Base-by-base conservation (phyloP, 2,797 vertebrate species). In the Momotus momota region DNA sequence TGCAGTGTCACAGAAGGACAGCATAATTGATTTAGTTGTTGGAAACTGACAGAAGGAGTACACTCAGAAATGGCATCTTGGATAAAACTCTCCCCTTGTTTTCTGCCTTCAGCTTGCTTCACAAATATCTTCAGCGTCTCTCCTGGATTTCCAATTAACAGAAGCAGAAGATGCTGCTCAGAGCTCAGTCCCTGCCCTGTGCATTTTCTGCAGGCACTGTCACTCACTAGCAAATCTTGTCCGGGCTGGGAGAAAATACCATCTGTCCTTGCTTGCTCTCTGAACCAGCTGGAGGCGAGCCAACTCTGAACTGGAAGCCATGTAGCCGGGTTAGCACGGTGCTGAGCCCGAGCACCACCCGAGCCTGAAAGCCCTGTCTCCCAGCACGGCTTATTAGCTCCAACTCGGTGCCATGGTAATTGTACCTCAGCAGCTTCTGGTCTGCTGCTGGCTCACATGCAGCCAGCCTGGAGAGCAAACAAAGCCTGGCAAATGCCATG, bases 381-480 rank as follows among this genome's bases (percentile, higher is more conserved):
- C n/a, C 91, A 94, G 85, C 82, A 93, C 91, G 93, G 82, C 51
- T 96, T 88, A 96, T 90, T 86, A 95, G 80, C 62, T 95, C 61
- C 64, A 61, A 62, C 82, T 84, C 93, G 69, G 94, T 79, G 93
- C 77, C 92, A 88, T 1, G 6, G 69, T 96, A 95, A 93, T 94
- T 94, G 94, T 29, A 62, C 82, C 62, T 92, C 54, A 1, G 90
- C 72, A 93, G 93, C 87, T 90, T 95, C 84, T 94, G 77, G 14
- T 65, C 90, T 78, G 58, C 49, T 78, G 65, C 77, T 91, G 95
- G 82, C 88, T 81, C 54, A 7, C 19, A 14, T 72, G 72, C 88
- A 93, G 87, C 25, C 71, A 87, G 52, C 64, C 79, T 87, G 79
- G 51, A 85, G 67, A 17, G 71, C 79, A 80, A 74, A 52, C 55